Conservation (phyloP, 2,797 vertebrate genomes). For the Trachurus trachurus region DNA sequence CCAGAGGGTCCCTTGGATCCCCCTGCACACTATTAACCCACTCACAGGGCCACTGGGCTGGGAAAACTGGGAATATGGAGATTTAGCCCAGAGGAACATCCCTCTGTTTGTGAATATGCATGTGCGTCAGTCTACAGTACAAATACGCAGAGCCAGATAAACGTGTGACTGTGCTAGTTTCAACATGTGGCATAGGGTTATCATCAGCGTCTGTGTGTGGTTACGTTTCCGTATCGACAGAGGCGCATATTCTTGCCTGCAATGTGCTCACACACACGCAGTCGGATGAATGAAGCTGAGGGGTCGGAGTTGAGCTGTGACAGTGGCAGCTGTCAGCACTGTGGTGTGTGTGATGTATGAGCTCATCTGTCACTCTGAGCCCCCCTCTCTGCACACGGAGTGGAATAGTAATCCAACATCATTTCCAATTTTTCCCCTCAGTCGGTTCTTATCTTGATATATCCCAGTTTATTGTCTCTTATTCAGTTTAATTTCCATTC, state of each 20-base stretch:
- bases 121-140: background rate
- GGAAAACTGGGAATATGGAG: slow-evolving; percentile 38
- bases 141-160: slow-evolving; percentile 43
- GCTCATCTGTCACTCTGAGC: slow-evolving; percentile 73
- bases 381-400: slow-evolving; percentile 39
- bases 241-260: slow-evolving; percentile 37
- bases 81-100: slow-evolving; percentile 49
- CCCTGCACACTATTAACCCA: slow-evolving; percentile 75
- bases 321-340: slow-evolving; percentile 81
- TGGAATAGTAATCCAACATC: slow-evolving; percentile 65
- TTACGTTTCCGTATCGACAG: slow-evolving; percentile 48
- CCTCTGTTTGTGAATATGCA: slow-evolving; percentile 17
- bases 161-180: slow-evolving; percentile 29
- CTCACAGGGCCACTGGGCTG: slow-evolving; percentile 64
- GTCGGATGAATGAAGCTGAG: slow-evolving; percentile 75
- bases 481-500: slow-evolving; percentile 42
- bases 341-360: slow-evolving; percentile 80
- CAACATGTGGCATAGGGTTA: background rate
- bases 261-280: slow-evolving; percentile 53
- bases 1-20: slow-evolving; percentile 50
- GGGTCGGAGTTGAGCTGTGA: slow-evolving; percentile 72
- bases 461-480: slow-evolving; percentile 34
- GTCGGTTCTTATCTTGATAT: slow-evolving; percentile 52
- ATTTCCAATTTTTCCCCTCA: slow-evolving; percentile 49
- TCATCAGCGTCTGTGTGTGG: slow-evolving; percentile 13